Percentiles rank a stretch among this genome's conserved stretches.
Conservation (phyloP, 1,140 invertebrate genomes). For the Tachypleus tridentatus region DNA sequence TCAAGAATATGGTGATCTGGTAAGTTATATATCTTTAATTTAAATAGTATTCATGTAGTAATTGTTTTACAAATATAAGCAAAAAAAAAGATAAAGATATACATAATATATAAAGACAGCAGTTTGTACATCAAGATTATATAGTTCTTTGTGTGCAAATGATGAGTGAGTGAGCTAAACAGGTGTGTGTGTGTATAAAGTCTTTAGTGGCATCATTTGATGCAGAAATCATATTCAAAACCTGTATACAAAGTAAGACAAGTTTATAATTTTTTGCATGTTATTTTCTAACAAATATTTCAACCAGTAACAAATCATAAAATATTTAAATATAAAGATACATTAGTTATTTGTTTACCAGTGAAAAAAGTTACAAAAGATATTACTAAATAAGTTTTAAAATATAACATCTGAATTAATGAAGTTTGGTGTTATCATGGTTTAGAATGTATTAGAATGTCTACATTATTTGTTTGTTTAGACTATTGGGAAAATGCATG, state of each 20-base stretch:
- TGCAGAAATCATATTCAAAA: too few relatives aligned
- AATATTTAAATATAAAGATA: too few relatives aligned
- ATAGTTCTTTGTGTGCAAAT: background rate
- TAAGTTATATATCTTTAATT: constrained; percentile 10
- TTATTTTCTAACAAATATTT: too few relatives aligned
- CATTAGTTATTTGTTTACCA: too few relatives aligned
- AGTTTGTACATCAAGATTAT: background rate
- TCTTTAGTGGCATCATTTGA: too few relatives aligned
- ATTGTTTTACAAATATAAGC: background rate
- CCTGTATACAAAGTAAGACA: too few relatives aligned
- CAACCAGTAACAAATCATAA: too few relatives aligned
- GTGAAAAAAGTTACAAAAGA: too few relatives aligned
- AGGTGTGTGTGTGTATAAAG: background rate
- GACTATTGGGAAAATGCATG: constrained; percentile 31
- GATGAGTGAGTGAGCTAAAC: background rate
- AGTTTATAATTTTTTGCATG: too few relatives aligned
- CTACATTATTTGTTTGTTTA: constrained; percentile 13
- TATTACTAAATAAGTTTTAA: too few relatives aligned
- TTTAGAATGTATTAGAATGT: background rate
- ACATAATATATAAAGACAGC: constrained; percentile 2
- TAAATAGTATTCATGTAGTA: background rate
- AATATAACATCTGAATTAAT: too few relatives aligned
- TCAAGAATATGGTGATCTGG: constrained; percentile 44
- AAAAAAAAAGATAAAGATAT: background rate
- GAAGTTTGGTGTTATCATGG: background rate